phyloP scores from a whole-genome alignment of 2,113 vertebrate species.

The Carlito syrichta region DNA sequence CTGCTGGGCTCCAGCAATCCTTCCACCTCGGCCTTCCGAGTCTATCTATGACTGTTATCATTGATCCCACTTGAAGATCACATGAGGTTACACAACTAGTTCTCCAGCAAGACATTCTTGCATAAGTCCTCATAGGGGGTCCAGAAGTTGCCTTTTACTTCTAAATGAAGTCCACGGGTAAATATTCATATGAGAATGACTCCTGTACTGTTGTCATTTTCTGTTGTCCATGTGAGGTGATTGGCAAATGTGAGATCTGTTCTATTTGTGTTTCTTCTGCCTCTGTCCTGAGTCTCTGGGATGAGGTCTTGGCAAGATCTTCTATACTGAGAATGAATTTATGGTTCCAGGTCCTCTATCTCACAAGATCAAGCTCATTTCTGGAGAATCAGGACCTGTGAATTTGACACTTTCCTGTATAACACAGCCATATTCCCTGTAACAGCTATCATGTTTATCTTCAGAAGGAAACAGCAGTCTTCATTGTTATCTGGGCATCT shows the following conservation, averaged over 20 bases:
- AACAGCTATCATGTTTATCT: neutral
- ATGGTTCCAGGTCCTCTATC: neutral
- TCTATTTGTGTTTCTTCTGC: neutral
- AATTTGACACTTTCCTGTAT: neutral
- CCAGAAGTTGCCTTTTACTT: neutral
- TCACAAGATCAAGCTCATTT: neutral
- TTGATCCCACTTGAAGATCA: neutral
- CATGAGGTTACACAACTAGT: neutral
- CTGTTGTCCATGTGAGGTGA: neutral
- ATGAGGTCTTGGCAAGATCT: neutral
- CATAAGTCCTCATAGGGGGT: neutral
- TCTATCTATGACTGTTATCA: neutral
- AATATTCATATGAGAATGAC: neutral
- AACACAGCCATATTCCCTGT: neutral
- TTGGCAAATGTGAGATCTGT: neutral
- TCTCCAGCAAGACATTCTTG: neutral
- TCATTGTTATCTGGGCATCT: neutral
- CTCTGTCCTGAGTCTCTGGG: neutral
- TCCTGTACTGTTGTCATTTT: neutral
- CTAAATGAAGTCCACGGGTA: neutral
- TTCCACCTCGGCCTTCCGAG: too few species aligned
- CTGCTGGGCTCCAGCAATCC: too few species aligned
- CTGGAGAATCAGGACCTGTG: neutral
- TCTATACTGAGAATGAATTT: neutral
- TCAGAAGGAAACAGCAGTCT: neutral